A percentile compares a stretch with the other conserved stretches of the same genome.
These are phyloP conservation scores for Anguilla pacifica DNA, from an alignment of 2,797 vertebrate genomes.

Conservation along the genomic window DNA sequence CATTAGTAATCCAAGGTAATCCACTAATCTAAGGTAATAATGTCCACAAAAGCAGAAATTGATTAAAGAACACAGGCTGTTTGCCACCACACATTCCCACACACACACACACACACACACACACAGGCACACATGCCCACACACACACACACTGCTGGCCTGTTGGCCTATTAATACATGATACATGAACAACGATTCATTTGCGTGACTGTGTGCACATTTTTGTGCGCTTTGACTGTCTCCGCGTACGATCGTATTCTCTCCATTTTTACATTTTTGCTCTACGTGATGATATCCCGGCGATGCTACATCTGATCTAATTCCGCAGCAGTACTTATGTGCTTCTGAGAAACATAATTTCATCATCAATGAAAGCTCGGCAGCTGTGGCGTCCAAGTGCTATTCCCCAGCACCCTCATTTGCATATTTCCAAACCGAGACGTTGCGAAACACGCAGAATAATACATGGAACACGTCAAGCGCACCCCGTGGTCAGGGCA, in stretches of 20 bases:
- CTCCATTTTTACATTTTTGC: neutral
- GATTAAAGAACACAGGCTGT: constrained; percentile 18
- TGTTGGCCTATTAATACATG: neutral
- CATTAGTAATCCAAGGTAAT: constrained; percentile 25
- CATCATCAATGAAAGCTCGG: constrained; percentile 1
- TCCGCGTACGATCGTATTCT: neutral
- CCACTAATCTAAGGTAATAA: neutral
- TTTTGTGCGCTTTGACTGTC: neutral
- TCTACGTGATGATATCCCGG: neutral
- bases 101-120: constrained; percentile 1
- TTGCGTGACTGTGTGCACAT: neutral
- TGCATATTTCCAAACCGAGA: neutral
- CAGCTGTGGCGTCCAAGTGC: neutral
- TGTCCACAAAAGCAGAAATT: neutral
- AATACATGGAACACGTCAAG: neutral
- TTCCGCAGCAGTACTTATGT: neutral
- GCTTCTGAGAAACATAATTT: constrained; percentile 8
- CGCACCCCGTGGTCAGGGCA: neutral
- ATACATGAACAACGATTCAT: neutral
- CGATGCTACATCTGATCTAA: neutral
- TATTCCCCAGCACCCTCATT: neutral
- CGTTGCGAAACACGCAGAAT: neutral
- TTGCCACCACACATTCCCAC: constrained; percentile 1
- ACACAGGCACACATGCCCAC: constrained; percentile 13
- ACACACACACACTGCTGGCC: constrained; percentile 21